These are phyloP conservation scores for Hyles lineata DNA, from an alignment of 2,888 invertebrate species.

Conservation along the genomic window DNA sequence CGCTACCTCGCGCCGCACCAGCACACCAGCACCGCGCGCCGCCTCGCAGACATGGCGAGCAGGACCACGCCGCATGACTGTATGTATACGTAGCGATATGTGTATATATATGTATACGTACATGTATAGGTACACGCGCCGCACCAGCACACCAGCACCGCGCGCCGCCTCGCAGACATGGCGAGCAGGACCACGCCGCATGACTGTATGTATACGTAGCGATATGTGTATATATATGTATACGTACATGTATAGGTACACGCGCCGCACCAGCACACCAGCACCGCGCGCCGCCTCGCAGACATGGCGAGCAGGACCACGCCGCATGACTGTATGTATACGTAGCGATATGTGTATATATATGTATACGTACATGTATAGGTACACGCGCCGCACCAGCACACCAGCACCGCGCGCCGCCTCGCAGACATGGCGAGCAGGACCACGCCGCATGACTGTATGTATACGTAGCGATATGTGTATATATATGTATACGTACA, in stretches of 20 bases:
- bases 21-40: conserved; percentile 54
- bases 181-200: conserved; percentile 54
- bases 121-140: conserved; percentile 41
- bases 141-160: conserved; percentile 58
- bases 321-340: conserved; percentile 47
- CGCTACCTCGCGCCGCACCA: conserved; percentile 63
- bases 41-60: conserved; percentile 61
- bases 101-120: too few relatives aligned
- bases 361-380: too few relatives aligned
- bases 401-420: too few relatives aligned
- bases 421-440: too few relatives aligned
- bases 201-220: conserved; percentile 39
- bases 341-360: too few relatives aligned
- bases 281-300: conserved; percentile 56
- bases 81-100: too few relatives aligned
- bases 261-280: conserved; percentile 57
- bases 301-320: conserved; percentile 61
- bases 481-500: too few relatives aligned
- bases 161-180: conserved; percentile 61
- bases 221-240: too few relatives aligned
- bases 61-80: conserved; percentile 55
- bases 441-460: too few relatives aligned
- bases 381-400: too few relatives aligned
- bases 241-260: too few relatives aligned
- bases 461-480: too few relatives aligned